phyloP scores from a whole-genome alignment of 2,797 vertebrate species.

The Pantherophis vulpinus region DNA sequence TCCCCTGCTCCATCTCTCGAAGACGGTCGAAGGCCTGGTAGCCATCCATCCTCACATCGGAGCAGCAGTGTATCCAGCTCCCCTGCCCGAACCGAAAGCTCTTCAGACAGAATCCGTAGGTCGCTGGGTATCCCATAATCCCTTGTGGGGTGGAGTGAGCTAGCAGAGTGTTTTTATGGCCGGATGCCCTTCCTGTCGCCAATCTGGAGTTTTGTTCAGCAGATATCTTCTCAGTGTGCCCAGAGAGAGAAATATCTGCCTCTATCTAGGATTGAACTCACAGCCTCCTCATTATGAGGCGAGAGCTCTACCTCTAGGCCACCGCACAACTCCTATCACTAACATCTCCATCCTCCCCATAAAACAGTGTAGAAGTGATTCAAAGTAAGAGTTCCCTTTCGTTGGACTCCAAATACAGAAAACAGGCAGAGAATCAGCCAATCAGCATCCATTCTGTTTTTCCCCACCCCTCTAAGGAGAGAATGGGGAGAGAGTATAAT shows the following conservation, averaged over 20 bases:
- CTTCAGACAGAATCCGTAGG: conserved; percentile 99
- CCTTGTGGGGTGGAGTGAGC: no score
- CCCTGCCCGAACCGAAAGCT: conserved; percentile 96
- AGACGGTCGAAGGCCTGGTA: conserved; percentile 94
- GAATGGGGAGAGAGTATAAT: background rate
- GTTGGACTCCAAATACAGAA: background rate
- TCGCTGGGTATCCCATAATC: conserved; percentile 62
- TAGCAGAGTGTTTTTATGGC: no score
- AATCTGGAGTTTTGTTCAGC: no score
- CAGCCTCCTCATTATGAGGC: no score
- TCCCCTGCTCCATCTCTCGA: conserved; percentile 96
- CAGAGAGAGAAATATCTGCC: no score
- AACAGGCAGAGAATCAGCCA: background rate
- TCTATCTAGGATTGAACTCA: no score
- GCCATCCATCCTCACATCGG: conserved; percentile 95
- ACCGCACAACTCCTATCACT: background rate
- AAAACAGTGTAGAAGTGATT: conserved; percentile 40
- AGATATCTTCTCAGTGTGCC: no score
- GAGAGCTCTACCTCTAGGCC: no score
- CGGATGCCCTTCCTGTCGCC: no score
- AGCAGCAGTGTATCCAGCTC: conserved; percentile 99
- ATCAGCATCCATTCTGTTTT: background rate
- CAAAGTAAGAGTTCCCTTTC: background rate
- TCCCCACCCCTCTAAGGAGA: background rate
- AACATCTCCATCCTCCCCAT: background rate